Conservation (phyloP, 1,140 invertebrate genomes). For the Aphaenogaster floridana region DNA sequence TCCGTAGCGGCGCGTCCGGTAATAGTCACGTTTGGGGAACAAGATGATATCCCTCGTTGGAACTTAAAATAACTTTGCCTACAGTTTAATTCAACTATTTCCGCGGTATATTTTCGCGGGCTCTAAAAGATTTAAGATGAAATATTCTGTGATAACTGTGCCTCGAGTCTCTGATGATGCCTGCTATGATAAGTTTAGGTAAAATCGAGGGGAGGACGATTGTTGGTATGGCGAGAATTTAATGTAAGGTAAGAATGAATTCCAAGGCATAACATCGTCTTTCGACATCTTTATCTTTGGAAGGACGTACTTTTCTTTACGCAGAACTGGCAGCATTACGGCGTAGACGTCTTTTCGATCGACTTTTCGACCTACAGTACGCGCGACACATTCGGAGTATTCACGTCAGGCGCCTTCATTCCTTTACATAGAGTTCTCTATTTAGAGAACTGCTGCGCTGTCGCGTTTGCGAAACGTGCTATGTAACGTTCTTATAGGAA, state of each 20-base stretch:
- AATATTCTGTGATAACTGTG: not conserved
- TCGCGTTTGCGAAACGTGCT: slow-evolving; percentile 45
- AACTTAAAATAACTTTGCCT: slow-evolving; percentile 5
- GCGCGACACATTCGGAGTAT: slow-evolving; percentile 39
- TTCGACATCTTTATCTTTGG: slow-evolving; percentile 40
- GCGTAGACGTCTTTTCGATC: slow-evolving; percentile 47
- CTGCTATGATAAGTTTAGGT: not conserved
- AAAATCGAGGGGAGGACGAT: not conserved
- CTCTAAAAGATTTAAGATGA: not conserved
- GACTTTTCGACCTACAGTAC: slow-evolving; percentile 51
- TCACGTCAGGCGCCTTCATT: slow-evolving; percentile 52
- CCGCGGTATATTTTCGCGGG: not conserved
- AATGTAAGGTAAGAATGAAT: not conserved
- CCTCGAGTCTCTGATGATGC: not conserved
- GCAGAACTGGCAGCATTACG: slow-evolving; percentile 33
- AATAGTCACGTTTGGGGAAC: not conserved
- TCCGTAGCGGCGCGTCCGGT: not conserved
- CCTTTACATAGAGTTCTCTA: slow-evolving; percentile 63
- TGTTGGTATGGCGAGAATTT: not conserved
- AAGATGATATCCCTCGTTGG: not conserved
- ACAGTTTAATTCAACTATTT: not conserved
- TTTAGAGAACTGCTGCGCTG: slow-evolving; percentile 43
- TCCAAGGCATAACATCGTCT: not conserved
- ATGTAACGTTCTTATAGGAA: slow-evolving; percentile 31
- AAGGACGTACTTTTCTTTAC: slow-evolving; percentile 26